Conservation (phyloP, 2,797 vertebrate species). For the Acestrorhynchus altus region DNA sequence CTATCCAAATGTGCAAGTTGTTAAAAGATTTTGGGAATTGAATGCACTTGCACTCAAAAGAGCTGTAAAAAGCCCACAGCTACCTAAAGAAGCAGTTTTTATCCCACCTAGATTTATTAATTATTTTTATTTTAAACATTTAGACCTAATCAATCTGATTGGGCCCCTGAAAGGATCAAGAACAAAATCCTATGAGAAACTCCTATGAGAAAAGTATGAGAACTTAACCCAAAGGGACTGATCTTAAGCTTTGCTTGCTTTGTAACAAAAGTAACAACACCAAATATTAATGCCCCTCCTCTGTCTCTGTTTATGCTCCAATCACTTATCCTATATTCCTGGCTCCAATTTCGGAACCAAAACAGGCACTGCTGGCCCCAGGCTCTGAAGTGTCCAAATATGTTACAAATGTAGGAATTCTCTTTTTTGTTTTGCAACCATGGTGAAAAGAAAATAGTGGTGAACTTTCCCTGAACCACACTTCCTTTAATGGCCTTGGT, state of each 20-base stretch:
- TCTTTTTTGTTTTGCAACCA: constrained; percentile 88
- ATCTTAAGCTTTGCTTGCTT: constrained; percentile 37
- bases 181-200: not conserved
- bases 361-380: constrained; percentile 79
- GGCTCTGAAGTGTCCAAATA: constrained; percentile 79
- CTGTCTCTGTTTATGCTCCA: constrained; percentile 79
- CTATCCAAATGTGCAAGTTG: not conserved
- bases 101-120: not conserved
- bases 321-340: constrained; percentile 81
- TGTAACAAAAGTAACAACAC: constrained; percentile 63
- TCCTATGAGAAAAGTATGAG: not conserved
- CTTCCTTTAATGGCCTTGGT: constrained; percentile 94
- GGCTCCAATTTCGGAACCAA: constrained; percentile 84
- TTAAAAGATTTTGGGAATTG: constrained; percentile 4
- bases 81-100: not conserved
- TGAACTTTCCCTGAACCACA: constrained; percentile 99
- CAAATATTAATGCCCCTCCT: constrained; percentile 64
- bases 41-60: not conserved
- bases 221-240: not conserved
- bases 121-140: not conserved
- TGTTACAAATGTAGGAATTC: constrained; percentile 86
- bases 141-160: not conserved
- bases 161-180: not conserved
- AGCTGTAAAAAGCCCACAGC: not conserved
- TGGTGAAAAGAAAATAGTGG: constrained; percentile 94